Percentiles rank a stretch among this genome's conserved stretches.
phyloP scores from a whole-genome alignment of 1,140 invertebrate species.

The Microplitis demolitor region DNA sequence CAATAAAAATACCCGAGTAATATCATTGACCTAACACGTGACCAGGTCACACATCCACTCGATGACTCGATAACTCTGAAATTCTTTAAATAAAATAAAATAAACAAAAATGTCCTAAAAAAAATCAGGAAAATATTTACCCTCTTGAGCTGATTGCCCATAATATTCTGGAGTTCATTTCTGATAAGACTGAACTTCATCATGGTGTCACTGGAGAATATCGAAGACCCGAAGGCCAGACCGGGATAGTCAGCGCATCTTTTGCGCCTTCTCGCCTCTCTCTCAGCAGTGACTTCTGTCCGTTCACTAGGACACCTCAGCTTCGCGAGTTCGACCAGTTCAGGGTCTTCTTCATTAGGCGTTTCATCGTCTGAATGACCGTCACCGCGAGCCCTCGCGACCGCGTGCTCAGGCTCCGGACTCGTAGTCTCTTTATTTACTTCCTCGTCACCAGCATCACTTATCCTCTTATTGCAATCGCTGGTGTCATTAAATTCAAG shows the following conservation, averaged over 20 bases:
- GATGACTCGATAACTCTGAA: no score
- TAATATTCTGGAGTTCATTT: slow-evolving; percentile 97
- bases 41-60: no score
- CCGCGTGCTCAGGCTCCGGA: slow-evolving; percentile 58
- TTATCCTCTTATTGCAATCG: neutral
- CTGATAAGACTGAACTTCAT: slow-evolving; percentile 97
- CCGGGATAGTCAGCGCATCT: slow-evolving; percentile 91
- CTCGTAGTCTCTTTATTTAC: slow-evolving; percentile 33
- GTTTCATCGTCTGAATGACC: slow-evolving; percentile 61
- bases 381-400: slow-evolving; percentile 62
- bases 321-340: slow-evolving; percentile 77
- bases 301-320: slow-evolving; percentile 85
- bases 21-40: no score
- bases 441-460: neutral
- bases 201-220: slow-evolving; percentile 95
- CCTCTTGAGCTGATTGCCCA: slow-evolving; percentile 94
- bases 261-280: slow-evolving; percentile 75
- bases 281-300: slow-evolving; percentile 83
- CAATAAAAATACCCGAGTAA: no score
- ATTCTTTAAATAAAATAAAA: neutral
- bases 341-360: slow-evolving; percentile 69
- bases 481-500: slow-evolving; percentile 2
- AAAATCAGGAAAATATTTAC: slow-evolving; percentile 68
- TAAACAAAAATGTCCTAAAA: no score
- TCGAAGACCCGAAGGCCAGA: slow-evolving; percentile 85